Percentiles rank a stretch among this genome's conserved stretches.
phyloP scores from a whole-genome alignment of 2,113 vertebrate species.

The Trichomycterus rosablanca region DNA sequence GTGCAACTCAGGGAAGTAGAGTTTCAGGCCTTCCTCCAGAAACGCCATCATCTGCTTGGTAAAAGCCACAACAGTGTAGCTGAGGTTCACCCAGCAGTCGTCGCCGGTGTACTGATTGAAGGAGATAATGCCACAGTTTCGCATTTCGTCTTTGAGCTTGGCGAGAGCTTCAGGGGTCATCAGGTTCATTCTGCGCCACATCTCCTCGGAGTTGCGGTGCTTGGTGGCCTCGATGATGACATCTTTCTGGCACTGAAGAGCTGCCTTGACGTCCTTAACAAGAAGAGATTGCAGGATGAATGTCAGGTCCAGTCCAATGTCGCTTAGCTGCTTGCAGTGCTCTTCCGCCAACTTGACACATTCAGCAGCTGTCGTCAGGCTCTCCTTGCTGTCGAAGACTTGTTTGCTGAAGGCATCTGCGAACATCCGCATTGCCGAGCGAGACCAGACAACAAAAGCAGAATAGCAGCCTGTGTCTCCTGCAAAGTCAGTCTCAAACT shows the following conservation, averaged over 20 bases:
- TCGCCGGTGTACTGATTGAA: conserved; percentile 93
- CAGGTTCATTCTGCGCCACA: conserved; percentile 97
- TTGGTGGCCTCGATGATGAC: conserved; percentile 97
- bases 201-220: conserved; percentile 96
- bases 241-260: conserved; percentile 90
- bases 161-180: conserved; percentile 93
- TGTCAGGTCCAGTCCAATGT: conserved; percentile 93
- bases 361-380: conserved; percentile 88
- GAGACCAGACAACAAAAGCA: conserved; percentile 92
- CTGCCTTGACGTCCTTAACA: conserved; percentile 88
- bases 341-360: conserved; percentile 96
- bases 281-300: conserved; percentile 91
- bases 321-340: conserved; percentile 89
- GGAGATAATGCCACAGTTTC: conserved; percentile 74
- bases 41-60: conserved; percentile 98
- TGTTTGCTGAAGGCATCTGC: conserved; percentile 97
- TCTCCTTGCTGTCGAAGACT: conserved; percentile 97
- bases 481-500: conserved; percentile 92
- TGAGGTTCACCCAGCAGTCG: conserved; percentile 98
- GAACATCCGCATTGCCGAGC: conserved; percentile 90
- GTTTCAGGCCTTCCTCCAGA: conserved; percentile 90
- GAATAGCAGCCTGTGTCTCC: conserved; percentile 93
- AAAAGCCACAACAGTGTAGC: conserved; percentile 95
- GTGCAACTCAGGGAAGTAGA: conserved; percentile 95
- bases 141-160: conserved; percentile 95